These are phyloP conservation scores for Zaprionus tsacasi DNA, from an alignment of 1,140 invertebrate species.

Conservation along the genomic window DNA sequence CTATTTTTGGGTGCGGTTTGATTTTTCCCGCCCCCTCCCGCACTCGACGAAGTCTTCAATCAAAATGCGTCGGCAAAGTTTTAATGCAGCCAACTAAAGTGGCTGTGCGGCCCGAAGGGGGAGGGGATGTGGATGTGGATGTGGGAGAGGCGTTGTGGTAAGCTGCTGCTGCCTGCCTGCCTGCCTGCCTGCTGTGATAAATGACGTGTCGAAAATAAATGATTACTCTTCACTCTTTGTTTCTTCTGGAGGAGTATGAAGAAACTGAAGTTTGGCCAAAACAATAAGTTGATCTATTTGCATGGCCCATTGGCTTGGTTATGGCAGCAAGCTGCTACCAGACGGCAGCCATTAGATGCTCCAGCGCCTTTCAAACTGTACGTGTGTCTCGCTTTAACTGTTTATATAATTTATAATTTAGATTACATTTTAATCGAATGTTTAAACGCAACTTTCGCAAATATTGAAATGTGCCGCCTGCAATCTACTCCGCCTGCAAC, in stretches of 20 bases:
- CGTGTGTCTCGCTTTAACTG: conserved; percentile 8
- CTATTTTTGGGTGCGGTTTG: conserved; percentile 29
- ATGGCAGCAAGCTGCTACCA: conserved; percentile 21
- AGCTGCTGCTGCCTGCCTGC: conserved; percentile 29
- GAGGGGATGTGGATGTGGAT: too few species aligned
- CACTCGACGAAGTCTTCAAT: conserved; percentile 64
- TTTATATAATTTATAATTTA: conserved; percentile 55
- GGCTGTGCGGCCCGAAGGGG: not conserved
- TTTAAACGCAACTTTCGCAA: conserved; percentile 55
- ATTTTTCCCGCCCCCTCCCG: conserved; percentile 28
- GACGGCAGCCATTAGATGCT: not conserved
- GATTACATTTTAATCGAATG: conserved; percentile 40
- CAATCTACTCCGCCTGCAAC: conserved; percentile 26
- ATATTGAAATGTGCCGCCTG: conserved; percentile 51
- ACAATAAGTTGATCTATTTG: conserved; percentile 42
- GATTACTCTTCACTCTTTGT: conserved; percentile 58
- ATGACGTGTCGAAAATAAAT: conserved; percentile 82
- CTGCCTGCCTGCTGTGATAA: conserved; percentile 55
- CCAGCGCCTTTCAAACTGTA: conserved; percentile 7
- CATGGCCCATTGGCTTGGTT: conserved; percentile 53
- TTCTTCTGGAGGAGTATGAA: not conserved
- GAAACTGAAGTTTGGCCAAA: conserved; percentile 18
- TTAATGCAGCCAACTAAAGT: conserved; percentile 61
- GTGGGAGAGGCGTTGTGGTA: conserved; percentile 40
- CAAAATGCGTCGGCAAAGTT: conserved; percentile 80